Conservation (phyloP, 2,113 vertebrate species). For the Tupaia chinensis region DNA sequence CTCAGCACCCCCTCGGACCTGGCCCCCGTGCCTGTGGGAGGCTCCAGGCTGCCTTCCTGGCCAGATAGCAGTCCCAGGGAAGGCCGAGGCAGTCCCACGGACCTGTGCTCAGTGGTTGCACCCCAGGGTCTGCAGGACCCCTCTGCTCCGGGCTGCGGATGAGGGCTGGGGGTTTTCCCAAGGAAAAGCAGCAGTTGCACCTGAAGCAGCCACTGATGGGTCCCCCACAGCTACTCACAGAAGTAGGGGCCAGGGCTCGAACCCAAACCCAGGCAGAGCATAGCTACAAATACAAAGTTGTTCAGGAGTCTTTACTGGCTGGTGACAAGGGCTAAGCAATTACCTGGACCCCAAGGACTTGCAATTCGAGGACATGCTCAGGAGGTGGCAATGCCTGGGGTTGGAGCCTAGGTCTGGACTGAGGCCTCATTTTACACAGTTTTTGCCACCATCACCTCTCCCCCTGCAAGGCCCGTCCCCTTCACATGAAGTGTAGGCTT, state of each 20-base stretch:
- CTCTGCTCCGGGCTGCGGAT: neutral
- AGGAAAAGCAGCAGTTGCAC: rapidly evolving
- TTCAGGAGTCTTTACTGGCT: neutral
- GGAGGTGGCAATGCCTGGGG: neutral
- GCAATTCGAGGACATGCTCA: neutral
- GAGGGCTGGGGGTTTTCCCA: rapidly evolving
- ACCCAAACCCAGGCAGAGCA: no score
- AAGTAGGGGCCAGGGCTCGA: neutral
- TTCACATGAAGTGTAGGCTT: neutral
- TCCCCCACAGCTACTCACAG: neutral
- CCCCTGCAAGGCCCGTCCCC: neutral
- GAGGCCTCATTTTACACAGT: neutral
- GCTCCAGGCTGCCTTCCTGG: neutral
- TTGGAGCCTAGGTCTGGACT: neutral
- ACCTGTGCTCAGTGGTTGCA: neutral
- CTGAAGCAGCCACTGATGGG: neutral
- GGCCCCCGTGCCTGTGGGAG: neutral
- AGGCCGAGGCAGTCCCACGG: neutral
- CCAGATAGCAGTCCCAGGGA: neutral
- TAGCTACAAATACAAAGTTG: neutral
- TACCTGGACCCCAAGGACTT: neutral
- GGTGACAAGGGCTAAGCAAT: neutral
- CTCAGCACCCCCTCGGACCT: rapidly evolving
- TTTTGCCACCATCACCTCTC: neutral
- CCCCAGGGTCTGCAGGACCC: neutral